Evolutionary conservation across 2,888 invertebrate genomes (phyloP).

Genomic region (Trichopria drosophilae): DNA sequence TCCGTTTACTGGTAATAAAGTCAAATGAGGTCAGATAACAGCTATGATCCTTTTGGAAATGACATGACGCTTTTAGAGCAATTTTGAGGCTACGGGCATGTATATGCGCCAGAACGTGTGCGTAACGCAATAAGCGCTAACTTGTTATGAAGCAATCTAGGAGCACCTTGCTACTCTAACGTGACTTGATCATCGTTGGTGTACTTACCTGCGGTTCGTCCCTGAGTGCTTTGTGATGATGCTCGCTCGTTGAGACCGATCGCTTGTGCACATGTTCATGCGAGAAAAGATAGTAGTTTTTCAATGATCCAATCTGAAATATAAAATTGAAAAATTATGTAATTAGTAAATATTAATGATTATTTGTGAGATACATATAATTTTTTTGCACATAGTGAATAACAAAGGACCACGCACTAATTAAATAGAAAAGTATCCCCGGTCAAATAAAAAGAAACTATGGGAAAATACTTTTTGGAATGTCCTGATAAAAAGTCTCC

Average conservation of each 20-base stretch:
- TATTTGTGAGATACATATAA: background rate
- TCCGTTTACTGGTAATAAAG: too few relatives aligned
- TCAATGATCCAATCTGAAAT: slow-evolving; percentile 87
- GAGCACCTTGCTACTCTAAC: slow-evolving; percentile 30
- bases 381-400: too few relatives aligned
- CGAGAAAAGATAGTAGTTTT: slow-evolving; percentile 82
- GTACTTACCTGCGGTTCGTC: slow-evolving; percentile 75
- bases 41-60: too few relatives aligned
- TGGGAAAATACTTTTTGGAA: too few relatives aligned
- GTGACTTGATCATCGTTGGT: slow-evolving; percentile 33
- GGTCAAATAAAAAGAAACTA: too few relatives aligned
- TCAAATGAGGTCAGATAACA: too few relatives aligned
- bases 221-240: slow-evolving; percentile 76
- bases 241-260: slow-evolving; percentile 75
- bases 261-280: slow-evolving; percentile 85
- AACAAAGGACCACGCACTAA: too few relatives aligned
- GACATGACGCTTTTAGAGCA: slow-evolving; percentile 1
- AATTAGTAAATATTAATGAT: background rate
- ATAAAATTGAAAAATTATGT: slow-evolving; percentile 55
- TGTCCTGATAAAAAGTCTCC: too few relatives aligned
- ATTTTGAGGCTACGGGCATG: background rate
- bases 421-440: too few relatives aligned
- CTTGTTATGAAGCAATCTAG: slow-evolving; percentile 15
- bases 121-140: slow-evolving; percentile 12
- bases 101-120: too few relatives aligned